These are phyloP conservation scores for Drosophila willistoni DNA, from an alignment of 1,140 invertebrate species.

Conservation along the genomic window DNA sequence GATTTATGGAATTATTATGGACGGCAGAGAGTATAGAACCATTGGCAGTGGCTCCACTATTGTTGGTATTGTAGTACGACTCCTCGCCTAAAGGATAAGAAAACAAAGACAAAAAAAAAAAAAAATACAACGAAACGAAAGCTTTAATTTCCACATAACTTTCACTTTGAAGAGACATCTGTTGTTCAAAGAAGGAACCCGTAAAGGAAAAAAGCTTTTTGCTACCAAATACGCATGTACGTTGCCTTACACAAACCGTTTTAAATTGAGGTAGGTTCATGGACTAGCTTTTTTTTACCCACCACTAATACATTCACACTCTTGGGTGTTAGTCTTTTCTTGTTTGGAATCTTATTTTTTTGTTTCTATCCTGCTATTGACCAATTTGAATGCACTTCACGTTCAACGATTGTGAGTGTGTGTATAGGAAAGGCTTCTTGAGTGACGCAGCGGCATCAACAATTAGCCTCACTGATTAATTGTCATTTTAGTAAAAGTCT, in stretches of 20 bases:
- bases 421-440: constrained; percentile 26
- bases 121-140: background rate
- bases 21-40: constrained; percentile 77
- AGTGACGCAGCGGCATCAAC: constrained; percentile 51
- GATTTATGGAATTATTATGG: constrained; percentile 82
- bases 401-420: constrained; percentile 12
- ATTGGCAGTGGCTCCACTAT: constrained; percentile 68
- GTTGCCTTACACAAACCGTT: constrained; percentile 37
- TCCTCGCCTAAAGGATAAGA: constrained; percentile 67
- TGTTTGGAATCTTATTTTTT: constrained; percentile 3
- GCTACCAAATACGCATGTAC: background rate
- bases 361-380: background rate
- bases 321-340: background rate
- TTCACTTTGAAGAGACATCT: constrained; percentile 56
- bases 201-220: background rate
- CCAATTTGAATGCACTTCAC: constrained; percentile 67
- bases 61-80: constrained; percentile 68
- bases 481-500: constrained; percentile 51
- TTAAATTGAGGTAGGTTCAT: constrained; percentile 66
- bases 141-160: constrained; percentile 40
- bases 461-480: constrained; percentile 75
- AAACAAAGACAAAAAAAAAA: constrained; percentile 2
- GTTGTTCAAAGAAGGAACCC: background rate
- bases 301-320: background rate
- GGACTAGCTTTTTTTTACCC: constrained; percentile 1